Evolutionary conservation across 2,797 vertebrate species (phyloP).

Genomic region (Sebastes minor): DNA sequence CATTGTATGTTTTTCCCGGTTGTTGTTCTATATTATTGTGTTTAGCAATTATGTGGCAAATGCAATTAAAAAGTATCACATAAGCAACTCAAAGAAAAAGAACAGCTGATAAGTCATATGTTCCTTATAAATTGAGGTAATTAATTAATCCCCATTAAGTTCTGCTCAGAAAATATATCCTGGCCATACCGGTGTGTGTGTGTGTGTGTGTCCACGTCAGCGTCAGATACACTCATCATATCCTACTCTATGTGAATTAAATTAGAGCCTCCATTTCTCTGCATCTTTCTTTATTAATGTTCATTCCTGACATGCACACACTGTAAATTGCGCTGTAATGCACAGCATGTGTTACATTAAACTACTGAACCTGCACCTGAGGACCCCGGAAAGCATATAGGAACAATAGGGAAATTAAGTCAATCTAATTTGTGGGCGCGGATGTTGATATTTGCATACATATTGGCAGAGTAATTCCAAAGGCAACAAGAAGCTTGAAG

Average conservation of each 20-base stretch:
- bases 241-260: conserved; percentile 18
- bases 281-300: conserved; percentile 28
- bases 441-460: conserved; percentile 80
- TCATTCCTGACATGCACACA: conserved; percentile 15
- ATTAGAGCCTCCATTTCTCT: conserved; percentile 34
- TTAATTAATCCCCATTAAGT: not conserved
- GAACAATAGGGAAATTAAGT: conserved; percentile 56
- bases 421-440: conserved; percentile 70
- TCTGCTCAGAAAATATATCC: not conserved
- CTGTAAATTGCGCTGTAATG: conserved; percentile 63
- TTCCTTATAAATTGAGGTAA: not conserved
- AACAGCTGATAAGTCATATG: not conserved
- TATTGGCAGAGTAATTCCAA: conserved; percentile 75
- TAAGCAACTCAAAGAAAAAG: no score
- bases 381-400: conserved; percentile 39
- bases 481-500: conserved; percentile 59
- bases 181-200: not conserved
- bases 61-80: not conserved
- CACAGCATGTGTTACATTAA: conserved; percentile 53
- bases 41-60: not conserved
- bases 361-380: conserved; percentile 58
- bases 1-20: not conserved
- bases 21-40: not conserved
- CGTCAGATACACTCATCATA: conserved; percentile 7
- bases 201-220: not conserved